These are phyloP conservation scores for Bembecia ichneumoniformis DNA, from an alignment of 2,888 invertebrate genomes.

Conservation along the genomic window DNA sequence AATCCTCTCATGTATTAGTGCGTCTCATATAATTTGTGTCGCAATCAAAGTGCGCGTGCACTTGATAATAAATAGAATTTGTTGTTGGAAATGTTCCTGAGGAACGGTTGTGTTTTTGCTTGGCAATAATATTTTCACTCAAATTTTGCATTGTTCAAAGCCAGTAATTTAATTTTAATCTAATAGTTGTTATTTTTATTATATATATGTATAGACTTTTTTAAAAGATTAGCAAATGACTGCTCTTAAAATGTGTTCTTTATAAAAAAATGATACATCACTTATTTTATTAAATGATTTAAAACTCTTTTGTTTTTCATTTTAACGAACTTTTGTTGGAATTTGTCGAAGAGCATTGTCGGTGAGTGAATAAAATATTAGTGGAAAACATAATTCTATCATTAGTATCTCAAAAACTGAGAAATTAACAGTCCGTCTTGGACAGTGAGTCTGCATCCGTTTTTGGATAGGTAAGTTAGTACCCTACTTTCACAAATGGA, in stretches of 20 bases:
- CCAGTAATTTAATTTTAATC: slow-evolving; percentile 9
- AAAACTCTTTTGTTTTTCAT: slow-evolving; percentile 21
- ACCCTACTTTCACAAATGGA: no score
- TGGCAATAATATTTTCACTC: slow-evolving; percentile 19
- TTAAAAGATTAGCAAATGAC: slow-evolving; percentile 28
- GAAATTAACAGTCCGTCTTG: no score
- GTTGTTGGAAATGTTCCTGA: slow-evolving; percentile 11
- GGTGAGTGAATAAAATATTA: no score
- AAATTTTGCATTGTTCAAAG: slow-evolving; percentile 10
- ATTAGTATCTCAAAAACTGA: no score
- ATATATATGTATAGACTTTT: slow-evolving; percentile 16
- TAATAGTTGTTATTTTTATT: slow-evolving; percentile 5
- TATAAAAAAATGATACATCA: slow-evolving; percentile 61
- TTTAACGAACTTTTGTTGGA: no score
- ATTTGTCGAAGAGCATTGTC: no score
- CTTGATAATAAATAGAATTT: neutral
- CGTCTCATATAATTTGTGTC: no score
- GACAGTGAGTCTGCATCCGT: no score
- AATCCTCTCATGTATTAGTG: no score
- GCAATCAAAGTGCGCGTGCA: neutral
- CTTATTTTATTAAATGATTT: slow-evolving; percentile 72
- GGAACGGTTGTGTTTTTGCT: slow-evolving; percentile 25
- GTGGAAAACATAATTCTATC: no score
- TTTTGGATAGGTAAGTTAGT: no score
- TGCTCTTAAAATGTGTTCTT: slow-evolving; percentile 7